Base-by-base conservation (phyloP, 2,888 invertebrate genomes). In the Notodonta dromedarius region DNA sequence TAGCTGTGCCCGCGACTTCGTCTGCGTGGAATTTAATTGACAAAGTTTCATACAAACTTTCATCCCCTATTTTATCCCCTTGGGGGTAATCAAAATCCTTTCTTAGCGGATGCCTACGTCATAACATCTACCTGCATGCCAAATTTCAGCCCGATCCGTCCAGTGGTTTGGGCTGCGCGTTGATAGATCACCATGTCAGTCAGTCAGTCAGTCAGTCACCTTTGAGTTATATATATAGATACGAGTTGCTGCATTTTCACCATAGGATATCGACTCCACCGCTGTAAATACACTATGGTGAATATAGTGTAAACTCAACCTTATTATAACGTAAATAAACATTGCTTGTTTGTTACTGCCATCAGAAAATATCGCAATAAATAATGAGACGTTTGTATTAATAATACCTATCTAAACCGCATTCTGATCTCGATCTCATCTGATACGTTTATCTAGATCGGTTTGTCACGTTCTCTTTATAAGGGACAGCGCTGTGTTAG, bases 361-460 rank as follows among this genome's bases (percentile, higher is more conserved):
- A 70, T 71, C 67, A 78, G 70, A 68, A 70, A 79, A 79, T 83
- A 84, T 79, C 73, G 84, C 84, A 85, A 86, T 84, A 88, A 86
- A 88, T 88, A 89, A 90, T 84, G 78, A 83, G 82, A 81, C 82
- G 81, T 82, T 85, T 85, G 85, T 85, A 84, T 83, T 86, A 81
- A 82, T 84, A 83, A 87, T 88, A 86, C 83, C 86, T 85, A 86
- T 83, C 86, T 85, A 73, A 83, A 79, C 82, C 73, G 83, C 79
- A 79, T 80, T 82, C 80, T 83, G 87, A 90, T 90, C 84, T 80
- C 77, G 85, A 90, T 91, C 85, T 83, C 83, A 86, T 87, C 89
- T 84, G 84, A 87, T 85, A 84, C 66, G 65, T 78, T 82, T 88
- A 90, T 89, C 89, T 85, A 82, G 88, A 90, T 90, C 84, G 73